Percentiles rank a stretch among this genome's conserved stretches.
phyloP scores from a whole-genome alignment of 2,113 vertebrate genomes.

The Lepus timidus region DNA sequence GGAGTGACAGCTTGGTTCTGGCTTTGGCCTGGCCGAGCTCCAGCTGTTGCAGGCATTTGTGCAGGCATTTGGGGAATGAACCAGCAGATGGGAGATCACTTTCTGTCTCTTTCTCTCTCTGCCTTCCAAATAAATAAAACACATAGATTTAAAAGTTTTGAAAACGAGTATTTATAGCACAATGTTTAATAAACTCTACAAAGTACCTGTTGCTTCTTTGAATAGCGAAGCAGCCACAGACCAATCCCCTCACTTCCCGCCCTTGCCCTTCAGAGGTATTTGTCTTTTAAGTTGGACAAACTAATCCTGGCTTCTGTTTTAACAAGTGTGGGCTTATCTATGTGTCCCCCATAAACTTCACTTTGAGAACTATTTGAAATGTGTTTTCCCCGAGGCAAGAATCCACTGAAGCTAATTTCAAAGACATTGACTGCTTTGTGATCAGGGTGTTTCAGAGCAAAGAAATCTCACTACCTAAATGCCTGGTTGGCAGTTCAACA shows the following conservation, averaged over 20 bases:
- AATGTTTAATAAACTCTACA: neutral
- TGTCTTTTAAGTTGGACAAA: neutral
- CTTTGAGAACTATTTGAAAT: slow-evolving; percentile 22
- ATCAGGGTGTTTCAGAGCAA: neutral
- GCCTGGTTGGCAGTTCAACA: neutral
- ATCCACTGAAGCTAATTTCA: neutral
- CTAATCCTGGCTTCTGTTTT: neutral
- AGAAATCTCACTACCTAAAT: neutral
- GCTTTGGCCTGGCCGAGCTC: no score
- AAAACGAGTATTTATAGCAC: neutral
- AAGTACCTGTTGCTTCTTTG: neutral
- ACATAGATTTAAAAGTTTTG: no score
- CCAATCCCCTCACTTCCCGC: neutral
- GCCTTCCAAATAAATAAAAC: no score
- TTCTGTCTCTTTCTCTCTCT: no score
- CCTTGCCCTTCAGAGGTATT: neutral
- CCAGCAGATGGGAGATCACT: no score
- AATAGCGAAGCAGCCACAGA: neutral
- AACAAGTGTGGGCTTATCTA: neutral
- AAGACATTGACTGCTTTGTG: neutral
- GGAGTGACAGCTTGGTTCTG: no score
- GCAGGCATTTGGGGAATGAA: no score
- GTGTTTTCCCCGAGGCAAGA: neutral
- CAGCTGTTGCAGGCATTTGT: no score
- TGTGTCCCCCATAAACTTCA: neutral